Percentiles rank a stretch among this genome's conserved stretches.
Evolutionary conservation across 2,888 invertebrate species (phyloP).

Genomic region (Pterobdella sp.): DNA sequence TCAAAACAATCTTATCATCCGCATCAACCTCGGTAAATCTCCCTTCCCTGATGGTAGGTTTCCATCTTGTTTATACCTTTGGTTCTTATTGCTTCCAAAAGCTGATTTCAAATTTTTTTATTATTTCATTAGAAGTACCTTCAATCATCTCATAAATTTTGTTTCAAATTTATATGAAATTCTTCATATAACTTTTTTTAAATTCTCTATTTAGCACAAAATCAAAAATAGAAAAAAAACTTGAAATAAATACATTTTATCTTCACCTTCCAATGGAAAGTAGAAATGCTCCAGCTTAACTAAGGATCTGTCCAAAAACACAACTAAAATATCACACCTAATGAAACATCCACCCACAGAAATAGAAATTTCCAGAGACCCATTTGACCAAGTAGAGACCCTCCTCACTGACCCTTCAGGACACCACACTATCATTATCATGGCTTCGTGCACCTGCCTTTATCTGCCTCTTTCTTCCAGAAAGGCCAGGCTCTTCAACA

Average conservation of each 20-base stretch:
- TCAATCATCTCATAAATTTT: not conserved
- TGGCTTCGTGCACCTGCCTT: conserved; percentile 66
- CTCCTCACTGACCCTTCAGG: conserved; percentile 79
- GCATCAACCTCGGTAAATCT: conserved; percentile 72
- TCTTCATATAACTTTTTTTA: too few relatives aligned
- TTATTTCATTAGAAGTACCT: not conserved
- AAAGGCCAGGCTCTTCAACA: conserved; percentile 61
- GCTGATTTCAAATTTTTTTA: not conserved
- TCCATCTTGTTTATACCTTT: not conserved
- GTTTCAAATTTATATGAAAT: not conserved
- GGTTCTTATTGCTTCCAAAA: too few relatives aligned
- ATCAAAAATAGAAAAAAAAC: too few relatives aligned
- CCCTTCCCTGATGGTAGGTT: conserved; percentile 65
- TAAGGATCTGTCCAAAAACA: too few relatives aligned
- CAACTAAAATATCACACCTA: too few relatives aligned
- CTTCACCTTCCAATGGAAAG: too few relatives aligned
- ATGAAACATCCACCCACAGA: conserved; percentile 56
- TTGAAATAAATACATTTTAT: too few relatives aligned
- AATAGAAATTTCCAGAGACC: conserved; percentile 62
- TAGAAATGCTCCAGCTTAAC: too few relatives aligned
- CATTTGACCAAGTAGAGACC: conserved; percentile 47
- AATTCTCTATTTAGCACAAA: too few relatives aligned
- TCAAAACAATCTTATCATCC: conserved; percentile 70
- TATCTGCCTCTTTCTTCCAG: conserved; percentile 70
- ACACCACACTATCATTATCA: conserved; percentile 70